A percentile compares a stretch with the other conserved stretches of the same genome.
Conservation (phyloP, 2,888 invertebrate species). For the Notocelia uddmanniana region DNA sequence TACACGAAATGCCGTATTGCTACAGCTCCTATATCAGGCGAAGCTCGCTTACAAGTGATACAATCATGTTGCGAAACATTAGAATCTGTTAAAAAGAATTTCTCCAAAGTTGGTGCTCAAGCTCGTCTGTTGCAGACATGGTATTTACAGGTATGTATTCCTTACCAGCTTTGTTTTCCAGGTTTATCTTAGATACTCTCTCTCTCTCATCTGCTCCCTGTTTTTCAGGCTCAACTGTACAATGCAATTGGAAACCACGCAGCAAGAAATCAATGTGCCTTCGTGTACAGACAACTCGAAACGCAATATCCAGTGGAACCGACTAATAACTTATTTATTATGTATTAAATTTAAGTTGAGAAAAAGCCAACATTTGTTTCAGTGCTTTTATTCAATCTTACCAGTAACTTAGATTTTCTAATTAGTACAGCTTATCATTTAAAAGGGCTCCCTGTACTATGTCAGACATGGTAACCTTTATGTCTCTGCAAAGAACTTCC, state of each 20-base stretch:
- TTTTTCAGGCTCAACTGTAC: constrained; percentile 89
- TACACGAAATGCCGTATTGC: constrained; percentile 93
- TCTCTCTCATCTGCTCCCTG: constrained; percentile 1
- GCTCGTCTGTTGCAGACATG: constrained; percentile 90
- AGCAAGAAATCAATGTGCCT: constrained; percentile 93
- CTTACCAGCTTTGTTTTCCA: constrained; percentile 9
- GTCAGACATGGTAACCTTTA: constrained; percentile 85
- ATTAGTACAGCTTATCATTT: constrained; percentile 87
- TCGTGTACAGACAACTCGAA: constrained; percentile 92
- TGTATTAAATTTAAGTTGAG: constrained; percentile 71
- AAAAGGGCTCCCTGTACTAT: constrained; percentile 88
- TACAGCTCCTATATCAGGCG: constrained; percentile 81
- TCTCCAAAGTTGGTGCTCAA: constrained; percentile 91
- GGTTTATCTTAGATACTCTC: constrained; percentile 1
- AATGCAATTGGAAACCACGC: constrained; percentile 89
- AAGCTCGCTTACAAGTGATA: constrained; percentile 81
- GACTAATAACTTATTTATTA: constrained; percentile 81
- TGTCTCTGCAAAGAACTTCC: constrained; percentile 80
- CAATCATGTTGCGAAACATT: constrained; percentile 87
- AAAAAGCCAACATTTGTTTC: background rate
- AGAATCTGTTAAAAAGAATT: constrained; percentile 88
- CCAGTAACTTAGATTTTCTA: constrained; percentile 3
- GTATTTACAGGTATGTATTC: constrained; percentile 86
- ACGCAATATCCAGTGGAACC: constrained; percentile 89
- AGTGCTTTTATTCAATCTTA: constrained; percentile 15